These are phyloP conservation scores for Siniperca chuatsi DNA, from an alignment of 2,113 vertebrate species.

Conservation along the genomic window DNA sequence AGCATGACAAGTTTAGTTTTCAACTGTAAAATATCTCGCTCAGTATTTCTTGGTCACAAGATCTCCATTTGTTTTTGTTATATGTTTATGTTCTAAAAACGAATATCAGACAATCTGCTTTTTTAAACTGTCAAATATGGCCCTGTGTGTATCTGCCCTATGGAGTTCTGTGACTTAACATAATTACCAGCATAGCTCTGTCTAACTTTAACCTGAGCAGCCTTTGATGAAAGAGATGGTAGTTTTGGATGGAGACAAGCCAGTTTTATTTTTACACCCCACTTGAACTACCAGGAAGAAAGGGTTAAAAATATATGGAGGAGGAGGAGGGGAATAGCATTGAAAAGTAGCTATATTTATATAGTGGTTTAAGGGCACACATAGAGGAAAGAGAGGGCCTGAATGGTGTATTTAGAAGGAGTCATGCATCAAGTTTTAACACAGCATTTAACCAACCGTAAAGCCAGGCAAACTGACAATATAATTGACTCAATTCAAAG, in stretches of 20 bases:
- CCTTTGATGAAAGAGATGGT: background rate
- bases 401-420: background rate
- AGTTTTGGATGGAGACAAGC: background rate
- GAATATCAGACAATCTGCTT: no score
- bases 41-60: no score
- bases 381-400: background rate
- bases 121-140: no score
- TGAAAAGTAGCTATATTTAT: background rate
- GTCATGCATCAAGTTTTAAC: background rate
- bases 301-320: background rate
- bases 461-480: background rate
- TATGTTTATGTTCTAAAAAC: no score
- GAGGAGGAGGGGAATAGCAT: background rate
- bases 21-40: no score
- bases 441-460: background rate
- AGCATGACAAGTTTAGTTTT: no score
- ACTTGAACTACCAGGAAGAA: background rate
- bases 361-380: background rate
- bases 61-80: no score
- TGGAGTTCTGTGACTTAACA: background rate
- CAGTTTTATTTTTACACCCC: background rate
- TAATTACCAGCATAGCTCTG: background rate
- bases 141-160: no score
- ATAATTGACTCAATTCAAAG: constrained; percentile 8
- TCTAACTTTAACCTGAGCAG: background rate